These are phyloP conservation scores for Diachrysia chrysitis DNA, from an alignment of 2,888 invertebrate genomes.

Conservation along the genomic window DNA sequence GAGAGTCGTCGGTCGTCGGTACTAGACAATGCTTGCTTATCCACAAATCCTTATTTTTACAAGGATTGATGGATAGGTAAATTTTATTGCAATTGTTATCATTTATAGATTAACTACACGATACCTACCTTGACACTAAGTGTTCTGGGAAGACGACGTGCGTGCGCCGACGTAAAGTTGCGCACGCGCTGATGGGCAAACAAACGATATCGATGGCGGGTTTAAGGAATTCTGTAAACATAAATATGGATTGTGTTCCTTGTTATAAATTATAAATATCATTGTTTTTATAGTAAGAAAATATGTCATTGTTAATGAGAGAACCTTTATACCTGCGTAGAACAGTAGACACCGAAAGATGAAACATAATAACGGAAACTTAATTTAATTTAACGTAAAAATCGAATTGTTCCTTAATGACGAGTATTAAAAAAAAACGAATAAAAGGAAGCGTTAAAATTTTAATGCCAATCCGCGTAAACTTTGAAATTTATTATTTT, in stretches of 20 bases:
- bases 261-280: background rate
- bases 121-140: constrained; percentile 18
- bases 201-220: constrained; percentile 44
- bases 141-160: constrained; percentile 53
- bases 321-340: background rate
- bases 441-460: no score
- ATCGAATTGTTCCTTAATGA: no score
- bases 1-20: no score
- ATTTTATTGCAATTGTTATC: background rate
- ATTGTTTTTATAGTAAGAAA: background rate
- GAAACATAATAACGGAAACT: no score
- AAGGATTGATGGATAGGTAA: no score
- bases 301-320: background rate
- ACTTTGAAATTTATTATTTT: no score
- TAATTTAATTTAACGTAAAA: no score
- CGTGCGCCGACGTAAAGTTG: constrained; percentile 46
- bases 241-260: constrained; percentile 26
- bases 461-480: no score
- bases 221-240: constrained; percentile 50
- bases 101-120: constrained; percentile 17
- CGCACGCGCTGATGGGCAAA: constrained; percentile 56
- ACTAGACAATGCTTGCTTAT: no score
- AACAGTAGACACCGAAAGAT: no score
- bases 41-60: no score
- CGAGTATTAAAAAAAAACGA: no score